Base-by-base conservation (phyloP, 2,888 invertebrate genomes). In the Euplagia quadripunctaria region DNA sequence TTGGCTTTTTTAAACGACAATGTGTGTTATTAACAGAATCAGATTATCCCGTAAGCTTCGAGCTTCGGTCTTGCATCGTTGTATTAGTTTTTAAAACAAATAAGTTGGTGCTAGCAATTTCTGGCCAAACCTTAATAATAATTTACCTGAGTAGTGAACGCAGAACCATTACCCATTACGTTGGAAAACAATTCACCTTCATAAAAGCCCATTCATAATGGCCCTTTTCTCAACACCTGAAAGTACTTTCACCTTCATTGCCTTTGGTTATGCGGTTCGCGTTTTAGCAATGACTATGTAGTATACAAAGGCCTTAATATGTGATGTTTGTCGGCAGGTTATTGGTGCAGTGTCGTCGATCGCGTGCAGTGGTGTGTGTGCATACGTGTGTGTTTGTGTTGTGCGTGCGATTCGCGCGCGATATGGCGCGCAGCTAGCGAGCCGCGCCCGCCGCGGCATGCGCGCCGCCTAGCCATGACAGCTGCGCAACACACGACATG, bases 391-490 rank as follows among this genome's bases (percentile, higher is more conserved):
- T 85, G 82, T 85, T 78, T 78, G 84, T 87, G 88, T 80, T 78
- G 89, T 86, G 90, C 84, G 87, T 86, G 79, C 84, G 81, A 81
- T 81, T 82, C 82, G 87, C 83, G 87, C 87, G 86, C 88, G 81
- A 79, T 68, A 90, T 91, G 93, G 91, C 90, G 88, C 90, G 91
- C 82, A 94, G 95, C 93, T 95, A 95, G 92, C 94, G 93, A 90
- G 88, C 89, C 90, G 89, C 89, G 90, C 86, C 85, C 84, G 85
- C 82, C 86, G 87, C 93, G 94, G 92, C 92, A 94, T 94, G 95
- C 93, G 89, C 91, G 90, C 89, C 90, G 91, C 89, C 89, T 94
- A 94, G 94, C 94, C 95, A 95, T 95, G 96, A 92, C 90, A 88
- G 92, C 92, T 88, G 92, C 89, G 88, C 88, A 83, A 76, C 86